Evolutionary conservation across 2,888 invertebrate species (phyloP).

Genomic region (Euclidia mi): DNA sequence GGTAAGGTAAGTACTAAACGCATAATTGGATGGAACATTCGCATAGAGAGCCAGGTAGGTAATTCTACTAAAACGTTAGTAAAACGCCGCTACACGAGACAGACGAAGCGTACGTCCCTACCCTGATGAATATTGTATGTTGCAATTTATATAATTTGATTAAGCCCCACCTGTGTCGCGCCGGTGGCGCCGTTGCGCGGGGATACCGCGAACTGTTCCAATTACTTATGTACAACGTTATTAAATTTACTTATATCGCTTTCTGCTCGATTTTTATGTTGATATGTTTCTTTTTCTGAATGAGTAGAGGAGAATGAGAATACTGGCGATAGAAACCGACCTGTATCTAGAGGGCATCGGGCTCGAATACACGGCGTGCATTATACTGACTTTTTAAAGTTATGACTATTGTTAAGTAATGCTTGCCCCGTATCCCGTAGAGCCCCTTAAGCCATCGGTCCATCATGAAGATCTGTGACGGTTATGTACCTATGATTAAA

Average conservation of each 20-base stretch:
- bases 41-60: background rate
- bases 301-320: too few relatives aligned
- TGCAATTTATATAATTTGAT: slow-evolving; percentile 90
- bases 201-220: slow-evolving; percentile 35
- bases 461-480: too few relatives aligned
- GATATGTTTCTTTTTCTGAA: background rate
- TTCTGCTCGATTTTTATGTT: slow-evolving; percentile 15
- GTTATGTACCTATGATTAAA: too few relatives aligned
- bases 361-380: too few relatives aligned
- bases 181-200: slow-evolving; percentile 15
- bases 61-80: background rate
- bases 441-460: too few relatives aligned
- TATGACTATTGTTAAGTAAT: too few relatives aligned
- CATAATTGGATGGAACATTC: background rate
- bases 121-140: slow-evolving; percentile 87
- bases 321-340: too few relatives aligned
- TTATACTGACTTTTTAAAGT: too few relatives aligned
- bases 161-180: slow-evolving; percentile 73
- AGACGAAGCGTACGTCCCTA: slow-evolving; percentile 64
- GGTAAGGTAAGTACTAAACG: background rate
- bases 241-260: slow-evolving; percentile 33
- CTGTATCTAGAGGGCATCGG: too few relatives aligned
- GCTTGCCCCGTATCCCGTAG: too few relatives aligned
- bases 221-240: slow-evolving; percentile 32
- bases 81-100: background rate